These are phyloP conservation scores for Lagenorhynchus albirostris DNA, from an alignment of 2,113 vertebrate genomes.

Conservation along the genomic window DNA sequence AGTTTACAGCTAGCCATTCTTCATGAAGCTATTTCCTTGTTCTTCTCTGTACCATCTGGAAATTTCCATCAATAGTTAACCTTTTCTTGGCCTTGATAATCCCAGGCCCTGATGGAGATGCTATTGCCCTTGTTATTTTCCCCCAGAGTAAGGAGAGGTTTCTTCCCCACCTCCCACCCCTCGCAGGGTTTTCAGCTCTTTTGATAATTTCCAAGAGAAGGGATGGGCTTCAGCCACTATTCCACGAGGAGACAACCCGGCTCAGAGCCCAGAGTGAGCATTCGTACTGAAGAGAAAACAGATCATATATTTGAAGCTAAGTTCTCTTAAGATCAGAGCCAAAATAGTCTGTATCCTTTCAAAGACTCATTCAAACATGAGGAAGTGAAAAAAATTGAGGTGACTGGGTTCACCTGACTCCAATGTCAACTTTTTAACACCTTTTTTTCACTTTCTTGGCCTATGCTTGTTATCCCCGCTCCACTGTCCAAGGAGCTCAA, in stretches of 20 bases:
- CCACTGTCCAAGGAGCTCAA: background rate
- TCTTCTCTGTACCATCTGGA: background rate
- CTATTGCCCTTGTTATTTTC: background rate
- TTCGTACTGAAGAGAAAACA: background rate
- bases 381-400: background rate
- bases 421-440: background rate
- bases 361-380: background rate
- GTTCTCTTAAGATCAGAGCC: background rate
- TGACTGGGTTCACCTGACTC: background rate
- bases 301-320: background rate
- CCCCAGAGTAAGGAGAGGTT: background rate
- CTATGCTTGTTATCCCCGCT: background rate
- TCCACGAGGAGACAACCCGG: background rate
- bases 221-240: fast-evolving
- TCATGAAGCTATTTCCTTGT: background rate
- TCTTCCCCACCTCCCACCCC: background rate
- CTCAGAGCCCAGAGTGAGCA: background rate
- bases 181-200: background rate
- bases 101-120: too few relatives aligned
- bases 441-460: background rate
- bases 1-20: background rate
- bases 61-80: background rate
- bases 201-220: background rate
- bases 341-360: background rate
- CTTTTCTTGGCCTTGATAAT: background rate